phyloP scores from a whole-genome alignment of 1,140 invertebrate genomes.

The Tetragnatha versicolor region DNA sequence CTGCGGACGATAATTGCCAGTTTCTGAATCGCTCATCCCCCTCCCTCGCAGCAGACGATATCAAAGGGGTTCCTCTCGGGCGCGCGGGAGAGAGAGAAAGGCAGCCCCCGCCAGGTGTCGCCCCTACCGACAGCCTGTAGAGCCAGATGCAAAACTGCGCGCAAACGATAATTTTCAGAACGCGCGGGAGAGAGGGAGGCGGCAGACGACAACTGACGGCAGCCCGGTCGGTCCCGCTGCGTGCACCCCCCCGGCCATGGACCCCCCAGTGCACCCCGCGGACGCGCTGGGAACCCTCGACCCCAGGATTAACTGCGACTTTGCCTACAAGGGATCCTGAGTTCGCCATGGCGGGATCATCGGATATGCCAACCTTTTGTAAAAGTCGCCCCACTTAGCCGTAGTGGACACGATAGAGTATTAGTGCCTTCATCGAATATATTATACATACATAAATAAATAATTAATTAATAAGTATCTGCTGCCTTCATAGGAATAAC shows the following conservation, averaged over 20 bases:
- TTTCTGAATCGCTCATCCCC: too few species aligned
- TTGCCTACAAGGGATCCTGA: conserved; percentile 43
- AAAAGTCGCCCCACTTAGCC: too few species aligned
- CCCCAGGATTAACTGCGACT: conserved; percentile 11
- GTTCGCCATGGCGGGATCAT: background rate
- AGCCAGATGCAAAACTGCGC: conserved; percentile 1
- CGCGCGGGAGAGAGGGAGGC: background rate
- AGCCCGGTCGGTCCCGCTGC: background rate
- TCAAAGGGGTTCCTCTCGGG: too few species aligned
- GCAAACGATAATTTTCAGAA: conserved; percentile 35
- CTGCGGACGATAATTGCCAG: too few species aligned
- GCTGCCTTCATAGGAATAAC: conserved; percentile 3
- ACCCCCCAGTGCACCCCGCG: background rate
- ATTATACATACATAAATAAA: too few species aligned
- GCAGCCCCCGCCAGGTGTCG: conserved; percentile 30
- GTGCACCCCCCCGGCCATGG: background rate
- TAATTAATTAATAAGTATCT: conserved; percentile 5
- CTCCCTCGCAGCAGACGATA: too few species aligned
- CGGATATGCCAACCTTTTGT: too few species aligned
- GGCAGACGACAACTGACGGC: conserved; percentile 9
- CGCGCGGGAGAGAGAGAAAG: background rate
- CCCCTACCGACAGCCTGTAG: conserved; percentile 30
- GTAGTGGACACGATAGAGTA: too few species aligned
- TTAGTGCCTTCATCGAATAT: conserved; percentile 23
- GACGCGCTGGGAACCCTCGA: background rate